Percentiles rank a stretch among this genome's conserved stretches.
Conservation (phyloP, 2,888 invertebrate genomes). For the Gymnosoma rotundatum region DNA sequence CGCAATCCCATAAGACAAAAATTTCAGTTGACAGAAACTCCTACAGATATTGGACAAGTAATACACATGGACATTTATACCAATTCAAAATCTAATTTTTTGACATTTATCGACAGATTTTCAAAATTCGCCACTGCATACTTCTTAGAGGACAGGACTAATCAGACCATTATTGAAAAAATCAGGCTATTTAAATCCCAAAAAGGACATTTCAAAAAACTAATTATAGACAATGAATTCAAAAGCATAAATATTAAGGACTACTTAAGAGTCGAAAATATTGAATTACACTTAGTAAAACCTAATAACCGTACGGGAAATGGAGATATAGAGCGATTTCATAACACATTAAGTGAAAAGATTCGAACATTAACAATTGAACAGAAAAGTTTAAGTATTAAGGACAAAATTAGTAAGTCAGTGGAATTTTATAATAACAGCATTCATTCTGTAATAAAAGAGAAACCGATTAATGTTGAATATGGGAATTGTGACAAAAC, state of each 20-base stretch:
- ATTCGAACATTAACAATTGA: constrained; percentile 22
- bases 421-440: constrained; percentile 50
- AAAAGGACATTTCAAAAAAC: constrained; percentile 43
- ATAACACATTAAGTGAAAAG: constrained; percentile 45
- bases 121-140: constrained; percentile 3
- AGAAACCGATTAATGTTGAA: constrained; percentile 43
- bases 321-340: constrained; percentile 29
- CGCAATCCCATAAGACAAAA: constrained; percentile 14
- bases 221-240: constrained; percentile 51
- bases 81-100: background rate
- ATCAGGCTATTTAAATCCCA: constrained; percentile 40
- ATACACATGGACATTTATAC: too few species aligned
- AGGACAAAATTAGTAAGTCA: constrained; percentile 34
- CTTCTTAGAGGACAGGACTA: background rate
- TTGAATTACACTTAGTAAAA: constrained; percentile 33
- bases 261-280: constrained; percentile 25
- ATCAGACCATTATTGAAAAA: constrained; percentile 53
- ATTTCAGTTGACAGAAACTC: constrained; percentile 21
- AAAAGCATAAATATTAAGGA: constrained; percentile 44
- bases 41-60: background rate
- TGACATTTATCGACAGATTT: constrained; percentile 3
- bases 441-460: constrained; percentile 30
- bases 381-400: constrained; percentile 16
- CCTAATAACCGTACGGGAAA: constrained; percentile 32
- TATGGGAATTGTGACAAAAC: constrained; percentile 34